A percentile compares a stretch with the other conserved stretches of the same genome.
These are phyloP conservation scores for Mesoclemmys tuberculata DNA, from an alignment of 2,113 vertebrate species.

Conservation along the genomic window DNA sequence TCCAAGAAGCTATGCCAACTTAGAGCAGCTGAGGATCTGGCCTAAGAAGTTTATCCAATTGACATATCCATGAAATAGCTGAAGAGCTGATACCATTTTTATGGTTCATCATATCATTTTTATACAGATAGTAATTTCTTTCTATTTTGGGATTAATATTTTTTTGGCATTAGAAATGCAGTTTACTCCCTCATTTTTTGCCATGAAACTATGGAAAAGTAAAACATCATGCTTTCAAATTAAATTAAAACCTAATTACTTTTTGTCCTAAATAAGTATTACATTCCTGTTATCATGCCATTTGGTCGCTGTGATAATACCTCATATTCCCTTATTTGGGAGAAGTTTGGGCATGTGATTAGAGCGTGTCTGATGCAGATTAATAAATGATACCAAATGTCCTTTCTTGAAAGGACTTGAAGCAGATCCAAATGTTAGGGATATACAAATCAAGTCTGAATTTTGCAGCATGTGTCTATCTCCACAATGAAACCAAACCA, in stretches of 20 bases:
- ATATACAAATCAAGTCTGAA: background rate
- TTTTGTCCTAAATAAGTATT: background rate
- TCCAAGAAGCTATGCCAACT: rapidly evolving
- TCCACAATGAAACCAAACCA: background rate
- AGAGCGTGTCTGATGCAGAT: background rate
- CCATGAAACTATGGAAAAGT: background rate
- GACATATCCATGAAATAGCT: background rate
- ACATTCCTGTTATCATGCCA: background rate
- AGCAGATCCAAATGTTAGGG: background rate
- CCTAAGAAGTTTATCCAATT: background rate
- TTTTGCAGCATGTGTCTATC: background rate
- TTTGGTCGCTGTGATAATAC: background rate
- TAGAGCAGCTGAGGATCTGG: background rate
- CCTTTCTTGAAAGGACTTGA: background rate
- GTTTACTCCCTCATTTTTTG: background rate
- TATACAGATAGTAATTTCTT: background rate
- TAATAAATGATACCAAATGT: background rate
- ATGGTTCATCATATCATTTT: background rate
- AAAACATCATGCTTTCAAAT: background rate
- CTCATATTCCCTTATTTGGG: background rate
- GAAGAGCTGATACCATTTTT: background rate
- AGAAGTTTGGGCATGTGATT: background rate
- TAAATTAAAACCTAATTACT: rapidly evolving
- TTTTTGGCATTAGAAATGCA: background rate
- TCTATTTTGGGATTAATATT: background rate